phyloP scores from a whole-genome alignment of 1,140 invertebrate species.

The Oryctes rhinoceros region DNA sequence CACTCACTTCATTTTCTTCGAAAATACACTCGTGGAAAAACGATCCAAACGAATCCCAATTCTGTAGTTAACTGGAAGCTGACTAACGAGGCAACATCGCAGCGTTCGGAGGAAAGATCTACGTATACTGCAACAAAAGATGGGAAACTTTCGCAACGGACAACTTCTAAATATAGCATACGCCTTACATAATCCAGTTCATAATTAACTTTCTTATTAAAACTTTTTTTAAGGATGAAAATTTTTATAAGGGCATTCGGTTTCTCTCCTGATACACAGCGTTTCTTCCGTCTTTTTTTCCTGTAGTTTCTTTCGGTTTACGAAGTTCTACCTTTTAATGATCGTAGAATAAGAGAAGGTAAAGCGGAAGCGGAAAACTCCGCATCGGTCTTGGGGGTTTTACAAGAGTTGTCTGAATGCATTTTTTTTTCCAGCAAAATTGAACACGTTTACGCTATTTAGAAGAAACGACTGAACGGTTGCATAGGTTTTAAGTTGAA shows the following conservation, averaged over 20 bases:
- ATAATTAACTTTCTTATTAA: constrained; percentile 20
- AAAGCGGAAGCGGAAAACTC: too few species aligned
- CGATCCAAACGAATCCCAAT: neutral
- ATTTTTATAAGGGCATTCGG: neutral
- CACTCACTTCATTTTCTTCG: too few species aligned
- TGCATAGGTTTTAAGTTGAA: too few species aligned
- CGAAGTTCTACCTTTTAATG: neutral
- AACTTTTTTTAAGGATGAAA: neutral
- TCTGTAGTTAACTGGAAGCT: neutral
- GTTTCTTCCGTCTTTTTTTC: neutral
- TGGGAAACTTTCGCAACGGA: neutral
- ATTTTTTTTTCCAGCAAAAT: too few species aligned
- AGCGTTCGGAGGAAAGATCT: neutral
- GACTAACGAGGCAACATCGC: neutral
- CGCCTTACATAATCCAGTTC: neutral
- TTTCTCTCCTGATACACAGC: neutral
- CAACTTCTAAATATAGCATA: too few species aligned
- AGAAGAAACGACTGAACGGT: too few species aligned
- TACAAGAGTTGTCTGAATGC: too few species aligned
- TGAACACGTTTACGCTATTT: too few species aligned
- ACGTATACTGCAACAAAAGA: neutral
- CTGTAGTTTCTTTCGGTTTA: neutral
- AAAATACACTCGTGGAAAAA: neutral
- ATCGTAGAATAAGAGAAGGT: too few species aligned
- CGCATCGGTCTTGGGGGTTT: too few species aligned